A percentile compares a stretch with the other conserved stretches of the same genome.
These are phyloP conservation scores for Mnemiopsis leidyi DNA, from an alignment of 37 sponge, comb jelly and placozoan species.

Conservation along the genomic window DNA sequence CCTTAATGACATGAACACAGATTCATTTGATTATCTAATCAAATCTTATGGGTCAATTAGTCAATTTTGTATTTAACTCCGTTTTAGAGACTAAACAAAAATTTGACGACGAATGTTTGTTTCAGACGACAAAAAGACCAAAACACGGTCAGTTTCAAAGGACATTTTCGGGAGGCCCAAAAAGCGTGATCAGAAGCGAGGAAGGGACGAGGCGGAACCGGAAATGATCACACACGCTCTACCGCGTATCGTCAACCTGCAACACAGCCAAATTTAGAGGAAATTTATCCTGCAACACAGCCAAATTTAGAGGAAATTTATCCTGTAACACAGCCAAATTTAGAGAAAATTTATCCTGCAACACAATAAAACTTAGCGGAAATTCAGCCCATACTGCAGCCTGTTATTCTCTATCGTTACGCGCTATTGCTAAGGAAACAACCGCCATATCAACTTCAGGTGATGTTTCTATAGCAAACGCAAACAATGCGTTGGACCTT, in stretches of 20 bases:
- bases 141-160: not conserved
- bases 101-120: not conserved
- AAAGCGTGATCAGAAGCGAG: not conserved
- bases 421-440: too few relatives aligned
- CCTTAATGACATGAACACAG: not conserved
- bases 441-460: too few relatives aligned
- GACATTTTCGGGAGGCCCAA: conserved; percentile 11
- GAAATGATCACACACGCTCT: conserved; percentile 42
- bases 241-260: conserved; percentile 46
- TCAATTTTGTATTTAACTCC: not conserved
- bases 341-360: conserved; percentile 61
- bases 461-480: too few relatives aligned
- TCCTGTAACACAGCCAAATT: conserved; percentile 57
- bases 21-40: too few relatives aligned
- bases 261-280: conserved; percentile 60
- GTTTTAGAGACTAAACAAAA: too few relatives aligned
- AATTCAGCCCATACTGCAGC: too few relatives aligned
- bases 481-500: too few relatives aligned
- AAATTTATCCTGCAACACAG: conserved; percentile 64
- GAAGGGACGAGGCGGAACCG: not conserved
- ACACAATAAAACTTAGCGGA: conserved; percentile 47
- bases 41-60: too few relatives aligned
- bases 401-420: too few relatives aligned
- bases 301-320: conserved; percentile 48
- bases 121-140: conserved; percentile 16